phyloP scores from a whole-genome alignment of 2,113 vertebrate species.

The Orcinus orca region DNA sequence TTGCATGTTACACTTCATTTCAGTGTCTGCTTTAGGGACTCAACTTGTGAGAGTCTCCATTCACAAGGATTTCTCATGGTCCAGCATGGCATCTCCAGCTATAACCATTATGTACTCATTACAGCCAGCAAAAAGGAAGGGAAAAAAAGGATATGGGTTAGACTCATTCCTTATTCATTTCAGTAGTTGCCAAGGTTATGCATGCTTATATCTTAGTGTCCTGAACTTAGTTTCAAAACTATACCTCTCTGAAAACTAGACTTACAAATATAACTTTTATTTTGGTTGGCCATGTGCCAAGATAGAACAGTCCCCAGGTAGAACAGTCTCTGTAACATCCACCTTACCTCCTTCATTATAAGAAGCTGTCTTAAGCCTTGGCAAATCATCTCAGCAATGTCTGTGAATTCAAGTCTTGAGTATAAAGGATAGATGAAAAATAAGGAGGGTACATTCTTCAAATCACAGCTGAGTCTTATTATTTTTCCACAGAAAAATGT shows the following conservation, averaged over 20 bases:
- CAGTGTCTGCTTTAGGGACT: neutral
- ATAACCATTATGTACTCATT: neutral
- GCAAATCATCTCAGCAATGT: neutral
- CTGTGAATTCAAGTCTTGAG: neutral
- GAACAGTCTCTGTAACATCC: neutral
- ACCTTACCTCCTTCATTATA: neutral
- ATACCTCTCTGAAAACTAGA: neutral
- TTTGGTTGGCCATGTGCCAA: neutral
- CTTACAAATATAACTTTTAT: neutral
- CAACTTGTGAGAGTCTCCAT: neutral
- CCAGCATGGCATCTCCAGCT: neutral
- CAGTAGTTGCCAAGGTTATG: neutral
- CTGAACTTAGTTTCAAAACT: neutral
- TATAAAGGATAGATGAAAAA: neutral
- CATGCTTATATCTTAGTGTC: neutral
- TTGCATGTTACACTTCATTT: neutral
- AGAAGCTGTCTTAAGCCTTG: neutral
- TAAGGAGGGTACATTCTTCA: neutral
- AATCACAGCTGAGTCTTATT: neutral
- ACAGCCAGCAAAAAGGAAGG: neutral
- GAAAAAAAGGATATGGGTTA: neutral
- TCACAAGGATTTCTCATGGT: neutral
- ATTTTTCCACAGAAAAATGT: neutral
- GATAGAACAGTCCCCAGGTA: neutral
- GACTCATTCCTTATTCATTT: neutral